Conservation (phyloP, 2,888 invertebrate species). For the Portevinia maculata region DNA sequence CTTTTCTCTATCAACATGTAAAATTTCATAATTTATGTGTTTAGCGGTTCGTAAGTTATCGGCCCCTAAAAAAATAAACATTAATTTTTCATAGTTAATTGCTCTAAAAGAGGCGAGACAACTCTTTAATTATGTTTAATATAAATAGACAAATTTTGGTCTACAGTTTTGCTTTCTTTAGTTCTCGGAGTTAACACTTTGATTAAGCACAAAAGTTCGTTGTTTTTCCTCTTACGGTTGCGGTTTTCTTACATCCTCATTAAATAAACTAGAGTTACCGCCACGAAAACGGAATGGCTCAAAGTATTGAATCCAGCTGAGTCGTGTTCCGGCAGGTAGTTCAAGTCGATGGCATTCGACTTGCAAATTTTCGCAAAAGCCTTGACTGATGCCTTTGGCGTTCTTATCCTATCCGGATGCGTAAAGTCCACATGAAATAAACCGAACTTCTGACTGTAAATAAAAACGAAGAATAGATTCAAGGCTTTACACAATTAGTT, state of each 20-base stretch:
- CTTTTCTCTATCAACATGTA: too few relatives aligned
- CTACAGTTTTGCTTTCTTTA: too few relatives aligned
- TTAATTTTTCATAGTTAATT: too few relatives aligned
- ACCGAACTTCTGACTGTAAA: conserved; percentile 88
- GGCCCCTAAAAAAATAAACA: too few relatives aligned
- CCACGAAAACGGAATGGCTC: not conserved
- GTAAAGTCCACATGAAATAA: conserved; percentile 88
- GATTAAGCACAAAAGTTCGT: conserved; percentile 24
- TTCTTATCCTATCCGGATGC: conserved; percentile 86
- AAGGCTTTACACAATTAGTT: conserved; percentile 17
- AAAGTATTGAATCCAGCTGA: conserved; percentile 24
- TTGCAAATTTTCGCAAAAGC: conserved; percentile 85
- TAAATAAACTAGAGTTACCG: not conserved
- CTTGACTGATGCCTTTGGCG: conserved; percentile 87
- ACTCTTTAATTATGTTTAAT: too few relatives aligned
- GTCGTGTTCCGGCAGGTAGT: conserved; percentile 78
- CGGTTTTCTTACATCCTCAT: conserved; percentile 27
- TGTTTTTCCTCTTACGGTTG: not conserved
- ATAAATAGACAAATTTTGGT: too few relatives aligned
- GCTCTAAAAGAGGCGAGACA: too few relatives aligned
- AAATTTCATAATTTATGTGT: too few relatives aligned
- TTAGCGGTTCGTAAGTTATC: too few relatives aligned
- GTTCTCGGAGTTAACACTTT: conserved; percentile 55
- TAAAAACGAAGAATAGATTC: not conserved
- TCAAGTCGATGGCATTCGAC: conserved; percentile 81